phyloP scores from a whole-genome alignment of 1,140 invertebrate species.

The Drosophila quadrilineata region DNA sequence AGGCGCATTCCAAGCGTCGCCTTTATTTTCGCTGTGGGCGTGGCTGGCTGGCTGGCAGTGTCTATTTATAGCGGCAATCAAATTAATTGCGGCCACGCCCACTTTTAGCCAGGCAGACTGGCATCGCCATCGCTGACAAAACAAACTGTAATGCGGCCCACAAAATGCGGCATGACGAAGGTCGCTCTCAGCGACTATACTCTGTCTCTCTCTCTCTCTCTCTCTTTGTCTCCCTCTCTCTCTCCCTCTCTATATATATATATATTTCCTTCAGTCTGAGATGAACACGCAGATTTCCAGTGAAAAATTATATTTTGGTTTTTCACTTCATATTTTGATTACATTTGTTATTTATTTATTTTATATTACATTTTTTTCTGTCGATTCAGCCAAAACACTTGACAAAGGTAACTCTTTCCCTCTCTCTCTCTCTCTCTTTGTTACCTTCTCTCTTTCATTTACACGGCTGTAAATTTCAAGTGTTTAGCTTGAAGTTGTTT shows the following conservation, averaged over 20 bases:
- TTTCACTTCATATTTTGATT: constrained; percentile 17
- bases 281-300: constrained; percentile 76
- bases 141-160: constrained; percentile 61
- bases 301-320: constrained; percentile 55
- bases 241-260: constrained; percentile 15
- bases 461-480: constrained; percentile 36
- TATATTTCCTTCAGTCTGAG: constrained; percentile 50
- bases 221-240: background rate
- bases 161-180: constrained; percentile 24
- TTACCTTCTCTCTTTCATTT: constrained; percentile 34
- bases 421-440: background rate
- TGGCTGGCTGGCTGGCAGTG: constrained; percentile 48
- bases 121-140: too few relatives aligned
- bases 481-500: constrained; percentile 9
- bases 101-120: too few relatives aligned
- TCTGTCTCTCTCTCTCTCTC: background rate
- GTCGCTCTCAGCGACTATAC: constrained; percentile 34
- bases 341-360: constrained; percentile 15
- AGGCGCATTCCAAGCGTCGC: constrained; percentile 70
- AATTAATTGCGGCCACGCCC: constrained; percentile 74
- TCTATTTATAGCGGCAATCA: constrained; percentile 76
- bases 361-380: constrained; percentile 40
- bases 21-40: constrained; percentile 47
- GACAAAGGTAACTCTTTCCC: constrained; percentile 46
- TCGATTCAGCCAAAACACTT: constrained; percentile 69